Percentiles rank a stretch among this genome's conserved stretches.
These are phyloP conservation scores for Eonycteris spelaea DNA, from an alignment of 2,113 vertebrate species.

Conservation along the genomic window DNA sequence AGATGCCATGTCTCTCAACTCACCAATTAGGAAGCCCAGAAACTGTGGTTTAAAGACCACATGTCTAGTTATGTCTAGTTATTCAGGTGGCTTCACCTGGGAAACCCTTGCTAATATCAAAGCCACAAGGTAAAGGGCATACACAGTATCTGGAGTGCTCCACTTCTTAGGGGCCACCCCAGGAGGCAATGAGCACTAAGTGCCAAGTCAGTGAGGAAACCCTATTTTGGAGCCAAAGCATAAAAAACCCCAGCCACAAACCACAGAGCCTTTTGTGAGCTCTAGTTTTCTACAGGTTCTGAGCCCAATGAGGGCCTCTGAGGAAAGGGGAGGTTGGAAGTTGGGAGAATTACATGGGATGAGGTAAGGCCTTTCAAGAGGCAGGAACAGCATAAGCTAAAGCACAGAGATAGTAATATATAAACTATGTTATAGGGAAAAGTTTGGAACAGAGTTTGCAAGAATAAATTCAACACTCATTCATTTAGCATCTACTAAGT, in stretches of 20 bases:
- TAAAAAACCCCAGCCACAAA: background rate
- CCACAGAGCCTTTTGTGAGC: background rate
- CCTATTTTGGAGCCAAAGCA: background rate
- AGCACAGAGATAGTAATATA: background rate
- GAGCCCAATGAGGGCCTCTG: background rate
- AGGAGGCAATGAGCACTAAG: background rate
- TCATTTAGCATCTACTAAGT: background rate
- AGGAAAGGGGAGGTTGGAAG: background rate
- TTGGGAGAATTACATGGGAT: background rate
- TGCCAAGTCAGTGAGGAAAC: slow-evolving; percentile 32
- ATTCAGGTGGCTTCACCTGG: slow-evolving; percentile 7
- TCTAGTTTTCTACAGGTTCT: background rate
- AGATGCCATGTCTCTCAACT: slow-evolving; percentile 35
- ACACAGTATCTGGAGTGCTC: background rate
- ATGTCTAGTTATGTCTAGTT: background rate
- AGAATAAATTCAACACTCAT: background rate
- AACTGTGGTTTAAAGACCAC: background rate
- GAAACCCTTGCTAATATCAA: background rate
- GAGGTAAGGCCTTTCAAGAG: background rate
- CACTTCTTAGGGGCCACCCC: background rate
- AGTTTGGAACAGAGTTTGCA: background rate
- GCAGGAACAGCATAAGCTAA: background rate
- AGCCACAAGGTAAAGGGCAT: background rate
- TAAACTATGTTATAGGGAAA: background rate
- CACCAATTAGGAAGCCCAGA: background rate